These are phyloP conservation scores for Orchestes rusci DNA, from an alignment of 2,888 invertebrate genomes.

Conservation along the genomic window DNA sequence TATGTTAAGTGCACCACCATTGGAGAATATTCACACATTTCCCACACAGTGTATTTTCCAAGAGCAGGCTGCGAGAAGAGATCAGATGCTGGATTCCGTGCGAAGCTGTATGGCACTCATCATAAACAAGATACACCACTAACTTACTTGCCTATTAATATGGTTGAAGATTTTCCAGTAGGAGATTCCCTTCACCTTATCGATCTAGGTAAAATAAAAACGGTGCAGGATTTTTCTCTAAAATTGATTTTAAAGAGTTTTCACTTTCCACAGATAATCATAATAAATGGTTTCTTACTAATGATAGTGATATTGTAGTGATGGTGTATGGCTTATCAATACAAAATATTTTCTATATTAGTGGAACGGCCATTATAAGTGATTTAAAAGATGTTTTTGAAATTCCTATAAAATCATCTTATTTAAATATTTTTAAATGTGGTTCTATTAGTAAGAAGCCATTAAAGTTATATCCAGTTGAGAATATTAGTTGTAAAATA, in stretches of 20 bases:
- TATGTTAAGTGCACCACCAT: too few species aligned
- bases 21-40: slow-evolving; percentile 24
- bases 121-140: slow-evolving; percentile 21
- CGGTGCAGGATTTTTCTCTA: too few species aligned
- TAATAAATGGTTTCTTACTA: slow-evolving; percentile 29
- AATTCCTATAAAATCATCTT: not conserved
- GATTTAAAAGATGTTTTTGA: slow-evolving; percentile 10
- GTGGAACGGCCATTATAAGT: too few species aligned
- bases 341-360: too few species aligned
- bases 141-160: slow-evolving; percentile 15
- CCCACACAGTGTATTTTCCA: slow-evolving; percentile 13
- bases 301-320: too few species aligned
- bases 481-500: too few species aligned
- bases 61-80: slow-evolving; percentile 10
- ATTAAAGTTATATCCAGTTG: too few species aligned
- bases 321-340: too few species aligned
- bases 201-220: slow-evolving; percentile 20
- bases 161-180: slow-evolving; percentile 20
- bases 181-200: slow-evolving; percentile 20
- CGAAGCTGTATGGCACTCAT: slow-evolving; percentile 15
- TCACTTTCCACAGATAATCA: too few species aligned
- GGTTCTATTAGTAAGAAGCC: too few species aligned
- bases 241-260: too few species aligned
- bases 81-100: slow-evolving; percentile 18
- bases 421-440: slow-evolving; percentile 13